These are phyloP conservation scores for Cantharis lateralis DNA, from an alignment of 2,888 invertebrate genomes.

Conservation along the genomic window DNA sequence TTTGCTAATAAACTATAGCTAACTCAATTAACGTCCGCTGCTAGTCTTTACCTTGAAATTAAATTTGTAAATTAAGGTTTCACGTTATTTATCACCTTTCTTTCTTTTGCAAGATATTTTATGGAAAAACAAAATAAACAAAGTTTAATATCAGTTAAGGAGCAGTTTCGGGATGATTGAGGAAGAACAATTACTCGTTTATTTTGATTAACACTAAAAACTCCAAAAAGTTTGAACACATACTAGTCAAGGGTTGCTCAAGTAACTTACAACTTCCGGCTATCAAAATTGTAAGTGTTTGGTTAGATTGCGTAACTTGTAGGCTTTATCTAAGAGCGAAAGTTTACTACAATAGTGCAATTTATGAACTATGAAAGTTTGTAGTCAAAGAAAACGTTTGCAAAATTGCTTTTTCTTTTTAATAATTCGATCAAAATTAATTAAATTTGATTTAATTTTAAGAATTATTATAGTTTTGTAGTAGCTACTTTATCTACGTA, in stretches of 20 bases:
- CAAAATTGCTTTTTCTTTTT: neutral
- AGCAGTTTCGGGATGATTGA: neutral
- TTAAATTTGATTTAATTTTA: neutral
- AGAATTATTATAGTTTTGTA: neutral
- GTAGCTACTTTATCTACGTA: too few species aligned
- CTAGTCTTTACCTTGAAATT: neutral
- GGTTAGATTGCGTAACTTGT: neutral
- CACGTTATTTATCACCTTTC: too few species aligned
- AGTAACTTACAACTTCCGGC: neutral
- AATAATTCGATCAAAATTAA: neutral
- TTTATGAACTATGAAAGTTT: neutral
- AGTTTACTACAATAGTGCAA: neutral
- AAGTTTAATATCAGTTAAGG: neutral
- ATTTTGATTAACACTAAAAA: neutral
- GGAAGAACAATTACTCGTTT: neutral
- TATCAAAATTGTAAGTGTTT: neutral
- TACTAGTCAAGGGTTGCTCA: neutral
- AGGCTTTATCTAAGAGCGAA: neutral
- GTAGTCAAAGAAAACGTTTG: neutral
- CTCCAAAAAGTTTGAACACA: neutral
- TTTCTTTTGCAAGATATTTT: neutral
- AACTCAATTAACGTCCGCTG: neutral
- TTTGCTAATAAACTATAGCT: neutral
- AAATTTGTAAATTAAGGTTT: neutral
- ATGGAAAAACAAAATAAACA: neutral